Evolutionary conservation across 1,140 invertebrate species (phyloP).

Genomic region (Patella vulgata): DNA sequence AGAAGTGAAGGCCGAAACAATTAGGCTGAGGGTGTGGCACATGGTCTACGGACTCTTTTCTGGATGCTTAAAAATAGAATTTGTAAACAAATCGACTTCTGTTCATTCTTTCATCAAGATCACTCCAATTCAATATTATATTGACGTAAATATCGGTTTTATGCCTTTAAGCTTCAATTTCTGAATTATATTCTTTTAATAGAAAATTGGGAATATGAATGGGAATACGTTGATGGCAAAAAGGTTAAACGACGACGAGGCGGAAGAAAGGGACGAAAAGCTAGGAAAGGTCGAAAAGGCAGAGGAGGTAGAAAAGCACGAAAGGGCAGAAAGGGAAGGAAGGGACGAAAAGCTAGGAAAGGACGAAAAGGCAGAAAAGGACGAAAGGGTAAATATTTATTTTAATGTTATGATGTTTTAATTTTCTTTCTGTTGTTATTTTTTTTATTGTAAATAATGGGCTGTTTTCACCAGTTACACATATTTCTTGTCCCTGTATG

Average conservation of each 20-base stretch:
- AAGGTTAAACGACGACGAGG: slow-evolving; percentile 1
- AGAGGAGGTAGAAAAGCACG: slow-evolving; percentile 7
- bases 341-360: slow-evolving; percentile 2
- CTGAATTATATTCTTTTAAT: no score
- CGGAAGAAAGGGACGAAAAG: slow-evolving; percentile 7
- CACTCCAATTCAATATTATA: background rate
- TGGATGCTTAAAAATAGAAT: background rate
- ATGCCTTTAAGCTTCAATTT: no score
- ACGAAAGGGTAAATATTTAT: background rate
- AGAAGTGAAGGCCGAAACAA: slow-evolving; percentile 6
- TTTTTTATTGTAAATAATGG: no score
- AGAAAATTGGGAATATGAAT: no score
- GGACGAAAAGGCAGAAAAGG: background rate
- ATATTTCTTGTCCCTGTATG: no score
- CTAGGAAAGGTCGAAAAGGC: background rate
- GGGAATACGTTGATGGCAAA: background rate
- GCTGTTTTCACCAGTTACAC: no score
- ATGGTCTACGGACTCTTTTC: background rate
- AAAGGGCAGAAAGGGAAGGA: slow-evolving; percentile 1
- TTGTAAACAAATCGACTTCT: background rate
- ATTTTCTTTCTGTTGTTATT: no score
- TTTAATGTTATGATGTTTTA: background rate
- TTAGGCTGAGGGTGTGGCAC: slow-evolving; percentile 10
- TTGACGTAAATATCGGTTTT: background rate
- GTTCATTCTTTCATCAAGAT: background rate